Conservation (phyloP, 2,113 vertebrate genomes). For the Hippopotamus amphibius region DNA sequence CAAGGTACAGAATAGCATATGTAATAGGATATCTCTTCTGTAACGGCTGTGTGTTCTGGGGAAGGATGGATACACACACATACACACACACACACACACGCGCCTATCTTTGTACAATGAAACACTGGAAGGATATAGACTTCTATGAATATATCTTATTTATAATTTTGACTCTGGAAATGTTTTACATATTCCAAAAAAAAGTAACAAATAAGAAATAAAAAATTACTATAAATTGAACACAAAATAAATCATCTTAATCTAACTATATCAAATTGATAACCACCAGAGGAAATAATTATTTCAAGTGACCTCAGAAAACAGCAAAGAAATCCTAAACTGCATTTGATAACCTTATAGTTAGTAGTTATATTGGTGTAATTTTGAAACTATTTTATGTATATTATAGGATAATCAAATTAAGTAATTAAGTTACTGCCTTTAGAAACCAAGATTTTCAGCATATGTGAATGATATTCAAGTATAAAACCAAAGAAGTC, state of each 20-base stretch:
- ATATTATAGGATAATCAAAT: background rate
- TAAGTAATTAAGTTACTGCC: background rate
- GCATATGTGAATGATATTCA: background rate
- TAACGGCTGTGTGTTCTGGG: background rate
- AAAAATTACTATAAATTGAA: background rate
- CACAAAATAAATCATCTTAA: constrained; percentile 22
- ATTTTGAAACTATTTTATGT: background rate
- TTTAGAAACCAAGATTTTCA: constrained; percentile 23
- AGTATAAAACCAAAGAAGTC: background rate
- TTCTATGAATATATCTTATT: background rate
- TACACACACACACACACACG: background rate
- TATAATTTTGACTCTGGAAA: constrained; percentile 38
- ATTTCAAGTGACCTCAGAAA: constrained; percentile 46
- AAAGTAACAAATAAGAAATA: background rate
- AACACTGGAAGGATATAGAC: background rate
- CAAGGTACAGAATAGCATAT: background rate
- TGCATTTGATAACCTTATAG: background rate
- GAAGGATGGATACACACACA: background rate
- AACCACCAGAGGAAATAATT: background rate
- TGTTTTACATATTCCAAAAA: constrained; percentile 37
- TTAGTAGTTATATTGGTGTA: background rate
- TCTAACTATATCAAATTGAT: background rate
- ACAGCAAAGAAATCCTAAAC: background rate
- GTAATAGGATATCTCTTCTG: background rate
- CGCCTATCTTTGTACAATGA: background rate